Evolutionary conservation across 2,888 invertebrate genomes (phyloP).

Genomic region (Venusia cambrica): DNA sequence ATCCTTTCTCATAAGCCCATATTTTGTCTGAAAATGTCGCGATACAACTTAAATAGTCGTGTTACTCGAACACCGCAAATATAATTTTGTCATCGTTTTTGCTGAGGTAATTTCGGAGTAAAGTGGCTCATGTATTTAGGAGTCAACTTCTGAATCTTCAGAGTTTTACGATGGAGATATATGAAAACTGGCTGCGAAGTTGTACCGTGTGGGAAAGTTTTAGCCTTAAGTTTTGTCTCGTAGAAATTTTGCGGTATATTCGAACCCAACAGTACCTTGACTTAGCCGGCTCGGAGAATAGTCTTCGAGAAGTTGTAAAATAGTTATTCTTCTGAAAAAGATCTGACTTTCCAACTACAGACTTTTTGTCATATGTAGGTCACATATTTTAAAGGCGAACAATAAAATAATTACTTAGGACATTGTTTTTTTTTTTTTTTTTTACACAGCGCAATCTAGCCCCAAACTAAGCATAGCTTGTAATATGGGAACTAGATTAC

Average conservation of each 20-base stretch:
- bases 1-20: not conserved
- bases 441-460: too few species aligned
- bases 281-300: conserved; percentile 5
- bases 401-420: too few species aligned
- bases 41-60: conserved; percentile 12
- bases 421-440: too few species aligned
- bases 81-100: conserved; percentile 33
- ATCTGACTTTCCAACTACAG: too few species aligned
- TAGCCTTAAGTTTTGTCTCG: not conserved
- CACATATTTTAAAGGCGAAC: too few species aligned
- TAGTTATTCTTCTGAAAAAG: too few species aligned
- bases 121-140: conserved; percentile 30
- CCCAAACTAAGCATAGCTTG: too few species aligned
- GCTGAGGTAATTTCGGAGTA: conserved; percentile 30
- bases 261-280: too few species aligned
- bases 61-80: conserved; percentile 28
- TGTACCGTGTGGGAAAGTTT: conserved; percentile 8
- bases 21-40: conserved; percentile 1
- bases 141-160: conserved; percentile 17
- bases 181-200: conserved; percentile 16
- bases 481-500: too few species aligned
- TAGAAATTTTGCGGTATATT: conserved; percentile 8
- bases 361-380: too few species aligned
- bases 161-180: conserved; percentile 5
- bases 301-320: too few species aligned